Evolutionary conservation across 2,888 invertebrate species (phyloP), one percentile per base, ranked within the genome.

Genomic region (Anodontia alba): DNA sequence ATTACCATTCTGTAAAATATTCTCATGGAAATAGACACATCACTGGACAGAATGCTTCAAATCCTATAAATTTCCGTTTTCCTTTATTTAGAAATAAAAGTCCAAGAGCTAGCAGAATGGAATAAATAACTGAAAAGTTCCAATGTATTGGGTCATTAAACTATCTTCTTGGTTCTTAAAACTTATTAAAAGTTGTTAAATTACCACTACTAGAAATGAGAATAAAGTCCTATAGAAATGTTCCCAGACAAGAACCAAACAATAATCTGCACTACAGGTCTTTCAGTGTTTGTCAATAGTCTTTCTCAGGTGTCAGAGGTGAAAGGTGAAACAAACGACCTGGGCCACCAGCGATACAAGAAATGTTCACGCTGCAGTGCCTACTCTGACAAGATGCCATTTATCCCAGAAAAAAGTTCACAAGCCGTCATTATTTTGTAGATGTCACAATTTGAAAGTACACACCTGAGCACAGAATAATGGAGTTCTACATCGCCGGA

Each of bases 351-450:
- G 29, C 29, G 62, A 62, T 12, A 33, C 33, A 62, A 62, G 62
- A 33, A 62, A 62, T 20, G 20, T 62, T 62, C 62, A 62, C 62
- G 62, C 62, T 62, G 62, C 62, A 12, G n/a, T 62, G 62, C 31
- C 33, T 23, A 3, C 62, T 33, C 15, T 33, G 62, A 62, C 62
- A 62, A 33, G 62, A 62, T 62, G 62, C 62, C 62, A 62, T 62
- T 62, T 62, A 62, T 62, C 62, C 62, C 62, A 62, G 62, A 62
- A 62, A 62, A 62, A 33, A 62, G 62, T 62, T 62, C 62, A 62
- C 33, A 62, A 62, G 62, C 62, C 62, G 33, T 62, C 62, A 62
- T 62, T 62, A 62, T 33, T 62, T 62, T 23, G 62, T 62, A 62
- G 62, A 62, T 62, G 62, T 62, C 62, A 62, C n/a, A 62, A 8